These are phyloP conservation scores for Motacilla alba DNA, from an alignment of 2,113 vertebrate genomes.

Conservation along the genomic window DNA sequence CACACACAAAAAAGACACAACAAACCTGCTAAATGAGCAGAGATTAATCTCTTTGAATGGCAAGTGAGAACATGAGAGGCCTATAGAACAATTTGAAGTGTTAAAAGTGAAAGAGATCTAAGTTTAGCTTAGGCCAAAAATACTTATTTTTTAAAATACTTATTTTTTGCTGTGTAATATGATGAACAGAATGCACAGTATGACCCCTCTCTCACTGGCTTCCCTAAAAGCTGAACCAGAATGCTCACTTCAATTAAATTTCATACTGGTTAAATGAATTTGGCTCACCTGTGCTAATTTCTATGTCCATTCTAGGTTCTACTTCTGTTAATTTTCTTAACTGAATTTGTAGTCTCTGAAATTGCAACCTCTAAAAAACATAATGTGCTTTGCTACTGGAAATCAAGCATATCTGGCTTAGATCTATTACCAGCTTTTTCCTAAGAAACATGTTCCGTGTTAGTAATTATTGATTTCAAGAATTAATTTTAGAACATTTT, in stretches of 20 bases:
- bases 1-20: not conserved
- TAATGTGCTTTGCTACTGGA: not conserved
- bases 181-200: not conserved
- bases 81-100: not conserved
- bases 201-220: not conserved
- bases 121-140: not conserved
- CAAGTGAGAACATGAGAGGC: not conserved
- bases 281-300: not conserved
- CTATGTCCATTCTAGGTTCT: not conserved
- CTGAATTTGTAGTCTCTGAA: not conserved
- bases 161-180: not conserved
- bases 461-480: not conserved
- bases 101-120: not conserved
- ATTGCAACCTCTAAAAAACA: not conserved
- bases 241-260: not conserved
- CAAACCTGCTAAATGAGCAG: not conserved
- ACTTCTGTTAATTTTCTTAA: not conserved
- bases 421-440: not conserved
- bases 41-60: not conserved
- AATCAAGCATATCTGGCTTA: not conserved
- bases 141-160: not conserved
- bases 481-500: not conserved
- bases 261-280: not conserved
- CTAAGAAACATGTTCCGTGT: not conserved
- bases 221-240: not conserved